These are phyloP conservation scores for Mechanitis messenoides DNA, from an alignment of 2,888 invertebrate genomes.

Conservation along the genomic window DNA sequence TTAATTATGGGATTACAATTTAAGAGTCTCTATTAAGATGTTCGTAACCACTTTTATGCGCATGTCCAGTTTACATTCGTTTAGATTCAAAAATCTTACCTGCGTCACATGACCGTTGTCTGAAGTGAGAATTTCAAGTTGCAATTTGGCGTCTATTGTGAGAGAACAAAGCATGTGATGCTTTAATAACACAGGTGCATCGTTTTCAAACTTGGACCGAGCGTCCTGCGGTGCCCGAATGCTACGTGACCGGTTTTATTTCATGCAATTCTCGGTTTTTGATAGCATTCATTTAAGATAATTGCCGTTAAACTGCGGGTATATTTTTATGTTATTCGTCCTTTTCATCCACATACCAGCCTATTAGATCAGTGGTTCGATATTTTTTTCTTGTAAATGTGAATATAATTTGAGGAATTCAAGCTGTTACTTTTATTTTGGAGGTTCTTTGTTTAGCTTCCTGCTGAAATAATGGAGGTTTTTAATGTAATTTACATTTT, in stretches of 20 bases:
- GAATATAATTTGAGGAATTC: constrained; percentile 62
- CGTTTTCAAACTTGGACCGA: constrained; percentile 54
- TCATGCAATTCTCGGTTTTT: constrained; percentile 59
- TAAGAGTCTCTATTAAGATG: background rate
- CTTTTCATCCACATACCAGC: constrained; percentile 53
- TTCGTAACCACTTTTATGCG: background rate
- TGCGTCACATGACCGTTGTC: constrained; percentile 49
- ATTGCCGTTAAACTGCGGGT: constrained; percentile 65
- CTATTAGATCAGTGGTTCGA: constrained; percentile 54
- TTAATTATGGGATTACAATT: too few species aligned
- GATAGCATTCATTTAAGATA: constrained; percentile 66
- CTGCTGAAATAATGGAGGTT: background rate
- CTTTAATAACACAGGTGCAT: constrained; percentile 73
- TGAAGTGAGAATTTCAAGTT: constrained; percentile 65
- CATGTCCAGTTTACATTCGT: background rate
- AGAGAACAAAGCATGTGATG: constrained; percentile 67
- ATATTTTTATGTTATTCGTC: constrained; percentile 62
- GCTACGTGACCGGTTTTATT: constrained; percentile 68
- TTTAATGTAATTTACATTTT: background rate
- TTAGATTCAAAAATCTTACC: constrained; percentile 38
- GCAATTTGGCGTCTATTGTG: constrained; percentile 73
- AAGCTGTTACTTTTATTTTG: constrained; percentile 51
- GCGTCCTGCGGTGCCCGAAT: constrained; percentile 41
- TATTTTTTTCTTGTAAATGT: constrained; percentile 68
- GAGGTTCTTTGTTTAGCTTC: constrained; percentile 36